These are phyloP conservation scores for Oreochromis spilurus DNA, from an alignment of 2,113 vertebrate genomes.

Conservation along the genomic window DNA sequence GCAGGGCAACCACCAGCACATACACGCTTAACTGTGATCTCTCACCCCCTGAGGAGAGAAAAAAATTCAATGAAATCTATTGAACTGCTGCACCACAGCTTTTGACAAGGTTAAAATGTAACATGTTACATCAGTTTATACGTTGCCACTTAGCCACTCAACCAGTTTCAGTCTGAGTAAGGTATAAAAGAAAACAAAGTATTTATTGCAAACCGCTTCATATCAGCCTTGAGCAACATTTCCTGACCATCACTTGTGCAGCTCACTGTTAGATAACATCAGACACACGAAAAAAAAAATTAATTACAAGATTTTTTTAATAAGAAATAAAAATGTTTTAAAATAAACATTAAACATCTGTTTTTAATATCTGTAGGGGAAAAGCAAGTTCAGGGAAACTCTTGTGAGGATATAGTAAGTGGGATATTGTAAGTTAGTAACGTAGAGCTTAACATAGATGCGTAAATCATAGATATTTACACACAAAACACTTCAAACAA, in stretches of 20 bases:
- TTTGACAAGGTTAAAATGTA: background rate
- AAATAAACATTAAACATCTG: background rate
- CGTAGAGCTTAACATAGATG: background rate
- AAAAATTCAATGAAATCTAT: background rate
- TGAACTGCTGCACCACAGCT: background rate
- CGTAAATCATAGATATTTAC: background rate
- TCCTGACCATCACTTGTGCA: background rate
- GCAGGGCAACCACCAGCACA: background rate
- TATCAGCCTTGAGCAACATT: background rate
- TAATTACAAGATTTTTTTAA: background rate
- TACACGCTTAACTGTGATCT: background rate
- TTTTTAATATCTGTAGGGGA: background rate
- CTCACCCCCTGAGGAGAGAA: background rate
- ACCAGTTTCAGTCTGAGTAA: background rate
- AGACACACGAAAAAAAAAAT: background rate
- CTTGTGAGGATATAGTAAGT: background rate
- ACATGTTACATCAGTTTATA: background rate
- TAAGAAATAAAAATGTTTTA: background rate
- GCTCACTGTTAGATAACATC: background rate
- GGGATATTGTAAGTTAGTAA: background rate
- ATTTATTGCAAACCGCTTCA: background rate
- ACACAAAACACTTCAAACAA: background rate
- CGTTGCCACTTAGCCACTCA: background rate
- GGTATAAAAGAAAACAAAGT: background rate
- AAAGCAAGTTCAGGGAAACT: background rate